Evolutionary conservation across 2,888 invertebrate species (phyloP).

Genomic region (Standfussiana lucernea): DNA sequence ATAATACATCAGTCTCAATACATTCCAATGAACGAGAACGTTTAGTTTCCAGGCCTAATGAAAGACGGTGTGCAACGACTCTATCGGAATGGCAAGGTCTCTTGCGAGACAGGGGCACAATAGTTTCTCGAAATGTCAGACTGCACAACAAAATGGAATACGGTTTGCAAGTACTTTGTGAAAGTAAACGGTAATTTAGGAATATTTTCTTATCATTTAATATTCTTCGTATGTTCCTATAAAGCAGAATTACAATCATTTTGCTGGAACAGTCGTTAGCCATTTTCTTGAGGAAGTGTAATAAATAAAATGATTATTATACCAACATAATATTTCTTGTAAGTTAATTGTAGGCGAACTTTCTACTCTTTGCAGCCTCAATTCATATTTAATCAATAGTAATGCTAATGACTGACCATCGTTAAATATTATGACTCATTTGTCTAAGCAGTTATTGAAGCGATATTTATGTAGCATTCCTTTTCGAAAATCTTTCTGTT

Average conservation of each 20-base stretch:
- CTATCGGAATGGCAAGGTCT: slow-evolving; percentile 70
- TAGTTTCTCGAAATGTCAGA: slow-evolving; percentile 69
- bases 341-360: slow-evolving; percentile 34
- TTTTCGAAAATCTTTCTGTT: slow-evolving; percentile 34
- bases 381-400: slow-evolving; percentile 34
- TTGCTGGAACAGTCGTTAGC: slow-evolving; percentile 22
- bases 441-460: slow-evolving; percentile 12
- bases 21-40: slow-evolving; percentile 40
- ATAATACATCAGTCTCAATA: slow-evolving; percentile 25
- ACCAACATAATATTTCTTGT: slow-evolving; percentile 29
- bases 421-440: slow-evolving; percentile 30
- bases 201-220: slow-evolving; percentile 24
- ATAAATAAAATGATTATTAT: slow-evolving; percentile 33
- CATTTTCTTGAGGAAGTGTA: slow-evolving; percentile 27
- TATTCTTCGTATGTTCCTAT: slow-evolving; percentile 11
- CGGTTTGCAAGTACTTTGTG: slow-evolving; percentile 33
- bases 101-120: slow-evolving; percentile 65
- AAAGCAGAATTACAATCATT: slow-evolving; percentile 18
- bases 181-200: slow-evolving; percentile 43
- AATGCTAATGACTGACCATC: slow-evolving; percentile 17
- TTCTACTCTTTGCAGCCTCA: slow-evolving; percentile 44
- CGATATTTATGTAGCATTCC: slow-evolving; percentile 11
- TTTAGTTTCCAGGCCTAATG: slow-evolving; percentile 44
- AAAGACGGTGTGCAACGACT: slow-evolving; percentile 36
- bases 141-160: slow-evolving; percentile 45